Conservation (phyloP, 2,888 invertebrate genomes). For the Pherbina coryleti region DNA sequence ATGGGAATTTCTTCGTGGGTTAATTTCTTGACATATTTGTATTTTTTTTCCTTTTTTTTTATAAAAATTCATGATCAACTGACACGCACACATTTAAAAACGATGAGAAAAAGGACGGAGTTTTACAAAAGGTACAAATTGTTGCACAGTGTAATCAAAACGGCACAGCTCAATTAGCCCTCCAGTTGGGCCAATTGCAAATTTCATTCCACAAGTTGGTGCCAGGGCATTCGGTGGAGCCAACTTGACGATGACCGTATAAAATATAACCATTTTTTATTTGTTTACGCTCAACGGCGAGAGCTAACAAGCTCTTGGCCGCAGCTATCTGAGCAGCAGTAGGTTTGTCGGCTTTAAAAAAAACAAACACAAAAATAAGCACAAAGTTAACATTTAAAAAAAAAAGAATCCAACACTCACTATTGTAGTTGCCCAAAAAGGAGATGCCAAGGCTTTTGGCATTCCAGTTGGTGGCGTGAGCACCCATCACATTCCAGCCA, state of each 20-base stretch:
- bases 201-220: slow-evolving; percentile 73
- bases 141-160: too few relatives aligned
- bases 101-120: too few relatives aligned
- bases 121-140: too few relatives aligned
- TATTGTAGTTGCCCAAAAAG: slow-evolving; percentile 55
- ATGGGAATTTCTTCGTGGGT: too few relatives aligned
- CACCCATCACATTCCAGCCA: slow-evolving; percentile 55
- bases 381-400: neutral
- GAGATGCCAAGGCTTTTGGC: slow-evolving; percentile 55
- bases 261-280: slow-evolving; percentile 73
- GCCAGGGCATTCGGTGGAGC: slow-evolving; percentile 77
- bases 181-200: slow-evolving; percentile 73
- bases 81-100: too few relatives aligned
- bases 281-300: slow-evolving; percentile 73
- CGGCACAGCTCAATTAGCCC: neutral
- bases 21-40: too few relatives aligned
- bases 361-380: too few relatives aligned
- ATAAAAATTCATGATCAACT: too few relatives aligned
- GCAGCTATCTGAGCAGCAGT: slow-evolving; percentile 56
- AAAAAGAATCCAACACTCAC: neutral
- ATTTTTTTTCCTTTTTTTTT: too few relatives aligned
- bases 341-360: slow-evolving; percentile 42
- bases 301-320: slow-evolving; percentile 72
- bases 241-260: slow-evolving; percentile 74
- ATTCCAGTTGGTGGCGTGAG: slow-evolving; percentile 56